These are phyloP conservation scores for Ethmia dodecea DNA, from an alignment of 2,888 invertebrate species.

Conservation along the genomic window DNA sequence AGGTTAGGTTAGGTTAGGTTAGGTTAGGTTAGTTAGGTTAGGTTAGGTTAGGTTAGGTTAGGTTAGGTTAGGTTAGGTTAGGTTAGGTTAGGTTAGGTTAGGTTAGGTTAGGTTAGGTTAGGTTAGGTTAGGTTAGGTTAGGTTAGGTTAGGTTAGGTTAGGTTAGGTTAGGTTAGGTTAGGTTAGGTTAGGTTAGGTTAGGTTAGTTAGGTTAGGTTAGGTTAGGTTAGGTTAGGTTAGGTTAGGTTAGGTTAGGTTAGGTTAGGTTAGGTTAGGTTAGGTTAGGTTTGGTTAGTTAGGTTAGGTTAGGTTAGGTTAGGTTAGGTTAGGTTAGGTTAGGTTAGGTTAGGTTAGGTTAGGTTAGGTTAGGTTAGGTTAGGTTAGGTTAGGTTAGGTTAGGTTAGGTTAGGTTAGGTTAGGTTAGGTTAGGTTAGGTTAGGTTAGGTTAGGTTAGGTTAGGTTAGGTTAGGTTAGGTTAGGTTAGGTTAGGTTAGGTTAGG, in stretches of 20 bases:
- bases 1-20: slow-evolving; percentile 6
- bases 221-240: slow-evolving; percentile 11
- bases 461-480: slow-evolving; percentile 14
- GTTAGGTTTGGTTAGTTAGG: slow-evolving; percentile 10
- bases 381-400: slow-evolving; percentile 11
- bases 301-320: slow-evolving; percentile 8
- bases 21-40: slow-evolving; percentile 4
- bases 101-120: slow-evolving; percentile 10
- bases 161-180: slow-evolving; percentile 7
- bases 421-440: slow-evolving; percentile 13
- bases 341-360: slow-evolving; percentile 11
- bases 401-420: slow-evolving; percentile 12
- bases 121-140: slow-evolving; percentile 8
- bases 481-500: slow-evolving; percentile 13
- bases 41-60: slow-evolving; percentile 7
- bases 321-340: slow-evolving; percentile 11
- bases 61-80: slow-evolving; percentile 7
- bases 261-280: slow-evolving; percentile 12
- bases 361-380: slow-evolving; percentile 10
- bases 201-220: slow-evolving; percentile 11
- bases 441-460: slow-evolving; percentile 14
- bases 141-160: slow-evolving; percentile 8
- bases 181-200: slow-evolving; percentile 9
- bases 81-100: slow-evolving; percentile 9
- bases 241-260: slow-evolving; percentile 10